Evolutionary conservation across 2,888 invertebrate species (phyloP).

Genomic region (Phrixothrix hirtus): DNA sequence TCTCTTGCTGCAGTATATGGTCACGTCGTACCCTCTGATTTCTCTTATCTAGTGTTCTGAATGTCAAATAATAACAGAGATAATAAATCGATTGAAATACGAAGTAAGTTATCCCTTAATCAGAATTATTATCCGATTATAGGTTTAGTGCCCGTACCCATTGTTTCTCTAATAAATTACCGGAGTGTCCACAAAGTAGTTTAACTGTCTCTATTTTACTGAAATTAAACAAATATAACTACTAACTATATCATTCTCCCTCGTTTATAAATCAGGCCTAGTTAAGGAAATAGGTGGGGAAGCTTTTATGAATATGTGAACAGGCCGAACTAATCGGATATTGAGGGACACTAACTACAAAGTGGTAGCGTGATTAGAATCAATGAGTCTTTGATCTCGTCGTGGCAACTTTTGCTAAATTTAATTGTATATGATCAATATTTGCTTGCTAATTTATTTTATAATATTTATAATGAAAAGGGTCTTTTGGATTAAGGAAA

Average conservation of each 20-base stretch:
- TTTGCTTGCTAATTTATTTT: too few species aligned
- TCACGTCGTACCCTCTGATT: slow-evolving; percentile 15
- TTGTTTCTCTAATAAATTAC: too few species aligned
- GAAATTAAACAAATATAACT: too few species aligned
- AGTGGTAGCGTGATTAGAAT: slow-evolving; percentile 19
- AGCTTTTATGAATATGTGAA: slow-evolving; percentile 19
- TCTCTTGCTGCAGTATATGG: slow-evolving; percentile 14
- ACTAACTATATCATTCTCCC: slow-evolving; percentile 13
- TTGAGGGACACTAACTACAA: slow-evolving; percentile 16
- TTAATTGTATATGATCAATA: too few species aligned
- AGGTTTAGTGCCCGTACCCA: too few species aligned
- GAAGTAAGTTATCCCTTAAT: background rate
- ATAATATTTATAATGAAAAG: slow-evolving; percentile 1
- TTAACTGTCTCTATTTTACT: too few species aligned
- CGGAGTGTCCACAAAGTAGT: too few species aligned
- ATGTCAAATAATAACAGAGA: slow-evolving; percentile 8
- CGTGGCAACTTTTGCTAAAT: slow-evolving; percentile 12
- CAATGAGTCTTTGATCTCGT: slow-evolving; percentile 6
- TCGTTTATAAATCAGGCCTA: slow-evolving; percentile 15
- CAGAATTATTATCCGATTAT: background rate
- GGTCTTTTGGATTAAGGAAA: too few species aligned
- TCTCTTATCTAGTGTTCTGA: slow-evolving; percentile 14
- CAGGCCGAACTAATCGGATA: slow-evolving; percentile 18
- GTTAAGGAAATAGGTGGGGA: slow-evolving; percentile 12
- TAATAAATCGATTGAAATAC: background rate